A percentile compares a stretch with the other conserved stretches of the same genome.
These are phyloP conservation scores for Hypomecis atomaria DNA, from an alignment of 2,888 invertebrate genomes.

Conservation along the genomic window DNA sequence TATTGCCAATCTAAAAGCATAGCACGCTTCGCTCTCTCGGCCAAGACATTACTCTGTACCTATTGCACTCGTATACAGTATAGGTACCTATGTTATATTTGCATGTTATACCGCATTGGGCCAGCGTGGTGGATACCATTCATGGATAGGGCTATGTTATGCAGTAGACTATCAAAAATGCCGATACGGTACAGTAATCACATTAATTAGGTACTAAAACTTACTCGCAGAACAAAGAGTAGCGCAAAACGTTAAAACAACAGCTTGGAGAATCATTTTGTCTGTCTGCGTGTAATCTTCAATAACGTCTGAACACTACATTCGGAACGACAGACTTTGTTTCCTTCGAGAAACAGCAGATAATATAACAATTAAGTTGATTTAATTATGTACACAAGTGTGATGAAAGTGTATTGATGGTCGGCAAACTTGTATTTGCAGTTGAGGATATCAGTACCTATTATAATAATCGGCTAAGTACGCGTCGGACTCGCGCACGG, in stretches of 20 bases:
- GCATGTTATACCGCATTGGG: too few relatives aligned
- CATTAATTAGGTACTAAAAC: not conserved
- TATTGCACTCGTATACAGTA: too few relatives aligned
- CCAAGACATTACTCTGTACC: too few relatives aligned
- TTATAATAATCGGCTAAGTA: too few relatives aligned
- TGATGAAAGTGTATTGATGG: not conserved
- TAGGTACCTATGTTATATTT: too few relatives aligned
- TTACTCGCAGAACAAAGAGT: slow-evolving; percentile 9
- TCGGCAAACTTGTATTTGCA: slow-evolving; percentile 12
- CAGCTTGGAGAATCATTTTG: slow-evolving; percentile 1
- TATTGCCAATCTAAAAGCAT: too few relatives aligned
- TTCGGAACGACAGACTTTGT: not conserved
- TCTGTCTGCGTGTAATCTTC: not conserved
- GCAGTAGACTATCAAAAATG: too few relatives aligned
- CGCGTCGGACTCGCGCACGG: too few relatives aligned
- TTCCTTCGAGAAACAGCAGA: slow-evolving; percentile 4
- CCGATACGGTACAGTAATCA: too few relatives aligned
- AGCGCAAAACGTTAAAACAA: not conserved
- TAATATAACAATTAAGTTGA: slow-evolving; percentile 4
- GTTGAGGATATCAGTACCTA: not conserved
- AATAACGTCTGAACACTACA: slow-evolving; percentile 10
- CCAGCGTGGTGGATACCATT: too few relatives aligned
- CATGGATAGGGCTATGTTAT: too few relatives aligned
- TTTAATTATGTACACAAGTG: slow-evolving; percentile 19
- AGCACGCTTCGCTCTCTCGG: too few relatives aligned